phyloP scores from a whole-genome alignment of 2,797 vertebrate genomes.

The Poecilia gillii region DNA sequence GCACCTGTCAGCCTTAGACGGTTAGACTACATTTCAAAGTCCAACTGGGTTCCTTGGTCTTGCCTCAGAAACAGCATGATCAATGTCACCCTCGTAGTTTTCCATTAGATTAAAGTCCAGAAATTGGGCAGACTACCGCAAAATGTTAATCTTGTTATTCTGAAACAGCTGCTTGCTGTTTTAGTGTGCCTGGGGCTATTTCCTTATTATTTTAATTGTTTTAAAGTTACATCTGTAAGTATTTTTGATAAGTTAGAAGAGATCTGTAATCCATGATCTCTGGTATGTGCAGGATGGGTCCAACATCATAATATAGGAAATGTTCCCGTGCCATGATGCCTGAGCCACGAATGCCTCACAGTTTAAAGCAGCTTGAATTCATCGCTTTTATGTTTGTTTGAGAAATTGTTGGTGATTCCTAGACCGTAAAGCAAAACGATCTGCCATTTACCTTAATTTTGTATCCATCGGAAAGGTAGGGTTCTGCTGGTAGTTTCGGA shows the following conservation, averaged over 20 bases:
- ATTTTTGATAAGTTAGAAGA: neutral
- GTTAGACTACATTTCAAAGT: neutral
- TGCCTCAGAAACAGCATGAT: neutral
- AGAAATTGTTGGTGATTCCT: neutral
- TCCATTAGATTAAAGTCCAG: neutral
- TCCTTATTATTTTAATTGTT: neutral
- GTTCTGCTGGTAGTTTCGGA: neutral
- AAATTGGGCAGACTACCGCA: neutral
- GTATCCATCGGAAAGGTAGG: neutral
- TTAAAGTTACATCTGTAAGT: neutral
- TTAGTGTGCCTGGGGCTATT: neutral
- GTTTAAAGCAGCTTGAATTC: neutral
- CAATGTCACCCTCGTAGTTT: neutral
- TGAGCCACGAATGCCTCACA: neutral
- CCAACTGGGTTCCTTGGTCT: neutral
- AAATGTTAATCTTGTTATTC: neutral
- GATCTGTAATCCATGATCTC: neutral
- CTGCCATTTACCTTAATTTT: no score
- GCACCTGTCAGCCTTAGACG: neutral
- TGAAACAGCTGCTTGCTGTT: neutral
- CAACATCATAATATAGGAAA: neutral
- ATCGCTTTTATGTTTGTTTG: neutral
- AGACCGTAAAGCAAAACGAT: no score
- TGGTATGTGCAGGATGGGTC: neutral
- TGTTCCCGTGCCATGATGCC: neutral